Evolutionary conservation across 2,797 vertebrate species (phyloP), one percentile per base, ranked within the genome.

Genomic region (Leptoclinus maculatus): DNA sequence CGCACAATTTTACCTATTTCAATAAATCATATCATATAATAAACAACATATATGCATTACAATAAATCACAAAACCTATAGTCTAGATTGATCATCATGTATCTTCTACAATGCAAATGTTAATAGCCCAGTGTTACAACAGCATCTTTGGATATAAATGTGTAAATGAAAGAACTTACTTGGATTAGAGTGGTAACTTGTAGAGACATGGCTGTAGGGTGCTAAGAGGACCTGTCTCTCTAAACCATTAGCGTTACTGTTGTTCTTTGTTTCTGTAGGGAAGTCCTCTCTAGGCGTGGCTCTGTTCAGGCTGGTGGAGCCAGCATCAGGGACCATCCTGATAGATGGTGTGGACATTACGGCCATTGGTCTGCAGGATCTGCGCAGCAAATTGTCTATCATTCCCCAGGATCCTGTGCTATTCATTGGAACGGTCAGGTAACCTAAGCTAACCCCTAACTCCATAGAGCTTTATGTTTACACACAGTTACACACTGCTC

Each of bases 341-440:
- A 96, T 96, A 3, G 96, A 97, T 1, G 89, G 83, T 0, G 72
- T 96, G 66, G 95, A 96, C 74, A 92, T 95, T 47, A 80, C 87
- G 74, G 64, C 80, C 3, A 87, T 96, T 1, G 93, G 92, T 21
- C 86, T 97, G 84, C 79, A 95, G 74, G 95, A 96, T 73, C 93
- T 97, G 57, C 94, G 96, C 78, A 95, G 94, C 80, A 96, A 95
- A 79, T 86, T 97, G 72, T 96, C 97, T 0, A 80, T 97, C 84
- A 96, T 96, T 79, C 96, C 96, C 11, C 96, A 96, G 93, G 96
- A 97, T 71, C 95, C 95, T 1, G 94, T 96, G 47, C 91, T 96
- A 25, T 97, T 97, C 82, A 93, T 92, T 73, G 96, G 96, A 83
- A 95, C 95, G 54, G 88, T 97, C 90, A 96, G 95, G 95, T 96